phyloP scores from a whole-genome alignment of 2,113 vertebrate genomes.

The Phoenicopterus ruber region DNA sequence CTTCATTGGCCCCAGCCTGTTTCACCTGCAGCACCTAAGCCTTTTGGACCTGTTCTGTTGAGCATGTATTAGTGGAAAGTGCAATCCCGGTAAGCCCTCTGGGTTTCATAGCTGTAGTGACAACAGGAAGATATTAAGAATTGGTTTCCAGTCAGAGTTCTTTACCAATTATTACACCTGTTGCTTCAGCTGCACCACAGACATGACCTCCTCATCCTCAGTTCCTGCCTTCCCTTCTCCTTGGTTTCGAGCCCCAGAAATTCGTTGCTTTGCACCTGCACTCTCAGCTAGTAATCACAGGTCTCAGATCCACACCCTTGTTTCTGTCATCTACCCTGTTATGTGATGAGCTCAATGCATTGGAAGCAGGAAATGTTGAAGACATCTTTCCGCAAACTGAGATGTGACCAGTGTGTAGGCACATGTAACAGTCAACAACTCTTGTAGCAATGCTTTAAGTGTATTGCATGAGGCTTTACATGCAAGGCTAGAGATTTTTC shows the following conservation, averaged over 20 bases:
- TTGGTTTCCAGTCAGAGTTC: background rate
- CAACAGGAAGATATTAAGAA: background rate
- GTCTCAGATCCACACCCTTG: slow-evolving; percentile 38
- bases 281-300: slow-evolving; percentile 37
- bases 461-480: background rate
- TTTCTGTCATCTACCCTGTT: slow-evolving; percentile 46
- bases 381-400: background rate
- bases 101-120: background rate
- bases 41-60: background rate
- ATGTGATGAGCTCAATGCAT: slow-evolving; percentile 53
- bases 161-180: background rate
- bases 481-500: background rate
- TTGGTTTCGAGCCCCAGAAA: slow-evolving; percentile 10
- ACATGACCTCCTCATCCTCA: background rate
- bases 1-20: background rate
- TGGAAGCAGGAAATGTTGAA: slow-evolving; percentile 57
- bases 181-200: background rate
- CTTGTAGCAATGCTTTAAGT: background rate
- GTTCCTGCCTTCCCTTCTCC: background rate
- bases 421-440: background rate
- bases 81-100: background rate
- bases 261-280: background rate
- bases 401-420: background rate
- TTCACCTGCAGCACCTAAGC: background rate
- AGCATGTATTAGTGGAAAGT: background rate